These are phyloP conservation scores for Autographa pulchrina DNA, from an alignment of 2,888 invertebrate species.

Conservation along the genomic window DNA sequence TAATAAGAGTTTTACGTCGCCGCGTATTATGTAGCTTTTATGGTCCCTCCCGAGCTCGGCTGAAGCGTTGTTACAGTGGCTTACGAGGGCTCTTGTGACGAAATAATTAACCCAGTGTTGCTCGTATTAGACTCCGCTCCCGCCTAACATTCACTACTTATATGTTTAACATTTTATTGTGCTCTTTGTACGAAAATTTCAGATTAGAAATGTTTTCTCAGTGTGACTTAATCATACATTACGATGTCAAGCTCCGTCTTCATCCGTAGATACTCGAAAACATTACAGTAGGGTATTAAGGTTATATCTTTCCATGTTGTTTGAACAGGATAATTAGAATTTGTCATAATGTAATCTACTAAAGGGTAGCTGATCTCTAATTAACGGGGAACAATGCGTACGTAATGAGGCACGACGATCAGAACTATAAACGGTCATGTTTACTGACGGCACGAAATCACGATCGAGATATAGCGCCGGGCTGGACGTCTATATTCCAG, in stretches of 20 bases:
- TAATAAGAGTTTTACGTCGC: constrained; percentile 88
- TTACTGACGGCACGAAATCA: constrained; percentile 73
- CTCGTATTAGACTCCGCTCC: constrained; percentile 81
- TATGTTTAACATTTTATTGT: constrained; percentile 74
- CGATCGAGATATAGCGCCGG: constrained; percentile 77
- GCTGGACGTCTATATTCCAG: constrained; percentile 86
- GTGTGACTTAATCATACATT: constrained; percentile 49
- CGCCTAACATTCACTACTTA: constrained; percentile 73
- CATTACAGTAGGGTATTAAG: constrained; percentile 57
- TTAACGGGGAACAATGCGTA: constrained; percentile 34
- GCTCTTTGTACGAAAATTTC: constrained; percentile 54
- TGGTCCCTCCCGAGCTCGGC: constrained; percentile 80
- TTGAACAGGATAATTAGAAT: constrained; percentile 36
- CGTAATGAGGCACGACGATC: constrained; percentile 42
- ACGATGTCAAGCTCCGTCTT: constrained; percentile 50
- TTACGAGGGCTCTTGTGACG: constrained; percentile 86
- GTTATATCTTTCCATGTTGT: constrained; percentile 55
- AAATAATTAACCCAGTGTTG: constrained; percentile 87
- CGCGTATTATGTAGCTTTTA: constrained; percentile 88
- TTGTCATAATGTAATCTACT: constrained; percentile 23
- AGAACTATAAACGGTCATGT: constrained; percentile 60
- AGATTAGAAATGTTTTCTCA: constrained; percentile 54
- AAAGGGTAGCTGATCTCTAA: constrained; percentile 32
- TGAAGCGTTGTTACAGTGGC: constrained; percentile 86
- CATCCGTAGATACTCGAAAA: constrained; percentile 58